Evolutionary conservation across 64 coral and sea anemone genomes (phyloP), one percentile per base, ranked within the genome.

Genomic region (Platygyra sinensis): DNA sequence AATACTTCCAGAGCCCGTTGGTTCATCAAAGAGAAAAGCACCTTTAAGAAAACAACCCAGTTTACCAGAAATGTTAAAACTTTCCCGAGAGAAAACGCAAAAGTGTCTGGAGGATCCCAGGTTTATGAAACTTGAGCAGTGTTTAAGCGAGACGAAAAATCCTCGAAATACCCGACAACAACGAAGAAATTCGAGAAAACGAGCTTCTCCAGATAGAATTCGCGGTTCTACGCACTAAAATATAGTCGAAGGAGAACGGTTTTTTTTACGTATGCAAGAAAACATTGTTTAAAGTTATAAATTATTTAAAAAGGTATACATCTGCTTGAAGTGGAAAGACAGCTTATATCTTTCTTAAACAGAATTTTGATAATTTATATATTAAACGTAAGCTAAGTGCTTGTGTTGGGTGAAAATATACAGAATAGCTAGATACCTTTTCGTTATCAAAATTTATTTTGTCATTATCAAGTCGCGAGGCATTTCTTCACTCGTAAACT

Each of bases 71-170:
- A 96, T 96, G 95, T 32, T 94, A 9, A 90, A 46, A 73, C 67
- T 94, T 83, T 96, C 91, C 7, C 82, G 95, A 52, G 95, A 96
- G 88, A 94, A 76, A 54, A 94, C 95, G 3, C 93, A 55, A 59
- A 90, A 74, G 22, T 92, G 95, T 29, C 83, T 96, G 3, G 59
- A 90, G 67, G 95, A 96, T 65, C 92, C 95, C 24, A 89, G 95
- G 52, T 96, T 96, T 91, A 69, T 88, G 67, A 93, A 96, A 71
- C 92, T 96, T n/a, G 89, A 93, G 76, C 50, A 86, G 24, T 96
- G 95, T 52, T 69, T 94, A 4, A 79, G 82, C 22, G 52, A 76
- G 52, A 85, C 62, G 13, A 49, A 67, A 20, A 38, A 2, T 22
- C 5, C 12, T 49, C 62, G 22, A 27, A 63, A 85, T 3, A 20